Base-by-base conservation (phyloP, 2,888 invertebrate genomes). In the Zygaena filipendulae region DNA sequence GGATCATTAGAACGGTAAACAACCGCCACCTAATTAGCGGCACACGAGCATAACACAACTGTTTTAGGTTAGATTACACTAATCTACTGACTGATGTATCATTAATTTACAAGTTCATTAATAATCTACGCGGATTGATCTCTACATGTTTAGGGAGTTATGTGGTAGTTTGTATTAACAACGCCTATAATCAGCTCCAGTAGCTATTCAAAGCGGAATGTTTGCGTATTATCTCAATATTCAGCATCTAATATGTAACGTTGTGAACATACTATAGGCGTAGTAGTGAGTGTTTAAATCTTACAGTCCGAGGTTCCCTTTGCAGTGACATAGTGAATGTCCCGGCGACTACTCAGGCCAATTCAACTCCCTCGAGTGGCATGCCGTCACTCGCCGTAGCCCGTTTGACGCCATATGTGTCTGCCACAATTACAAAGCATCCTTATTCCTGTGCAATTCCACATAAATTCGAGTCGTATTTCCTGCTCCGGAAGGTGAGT, bases 391-490 rank as follows among this genome's bases (percentile, higher is more conserved):
- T 74, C 62, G 54, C 54, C 60, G 68, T 59, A 66, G 74, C 64
- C 69, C 59, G 72, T 70, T 75, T 68, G 71, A 72, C 71, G 77
- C 75, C 77, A 79, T 75, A 72, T 79, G 77, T 59, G 64, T 49
- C 52, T 43, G 42, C 32, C 37, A 34, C 43, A 52, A 29, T 36
- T 35, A 35, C 45, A 42, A 52, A 72, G 69, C 43, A 51, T 43
- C 58, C 38, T 52, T 54, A 52, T 48, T 54, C 40, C 47, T 32
- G 29, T 36, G 30, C 34, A 21, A 19, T 23, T 39, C 27, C 36
- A 44, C 49, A 43, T 46, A 40, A 60, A 56, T 52, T 45, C 33
- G 49, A 57, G 52, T 61, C 49, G 36, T 69, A 52, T 47, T 21
- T 11, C 19, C 32, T 40, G 38, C 35, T 32, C 23, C 21, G 36